Evolutionary conservation across 2,888 invertebrate species (phyloP).

Genomic region (Fragum fragum): DNA sequence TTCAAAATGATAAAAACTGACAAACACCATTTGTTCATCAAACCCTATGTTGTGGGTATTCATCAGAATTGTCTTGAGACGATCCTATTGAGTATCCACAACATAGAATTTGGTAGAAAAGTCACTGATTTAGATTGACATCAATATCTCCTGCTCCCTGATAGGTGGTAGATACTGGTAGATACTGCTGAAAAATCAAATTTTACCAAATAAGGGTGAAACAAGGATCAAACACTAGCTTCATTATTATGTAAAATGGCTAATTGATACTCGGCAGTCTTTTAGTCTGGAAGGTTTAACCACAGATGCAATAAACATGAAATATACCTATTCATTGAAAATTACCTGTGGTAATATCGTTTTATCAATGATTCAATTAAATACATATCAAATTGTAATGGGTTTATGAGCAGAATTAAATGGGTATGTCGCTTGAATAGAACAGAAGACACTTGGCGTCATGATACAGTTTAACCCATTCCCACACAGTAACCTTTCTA

Average conservation of each 20-base stretch:
- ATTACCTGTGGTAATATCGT: slow-evolving; percentile 6
- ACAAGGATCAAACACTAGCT: background rate
- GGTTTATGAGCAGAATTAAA: slow-evolving; percentile 7
- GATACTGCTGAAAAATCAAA: no score
- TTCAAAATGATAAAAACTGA: no score
- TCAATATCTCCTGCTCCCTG: no score
- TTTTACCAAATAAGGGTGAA: no score
- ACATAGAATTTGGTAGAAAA: no score
- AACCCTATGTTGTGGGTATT: no score
- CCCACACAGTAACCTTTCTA: no score
- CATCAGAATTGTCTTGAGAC: no score
- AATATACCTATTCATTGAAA: background rate
- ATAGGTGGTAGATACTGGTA: no score
- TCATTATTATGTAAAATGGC: background rate
- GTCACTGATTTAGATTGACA: no score
- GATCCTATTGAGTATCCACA: no score
- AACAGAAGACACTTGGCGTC: slow-evolving; percentile 1
- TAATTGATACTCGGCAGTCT: slow-evolving; percentile 16
- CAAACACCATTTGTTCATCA: no score
- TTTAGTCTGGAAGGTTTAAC: background rate
- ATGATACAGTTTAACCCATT: slow-evolving; percentile 1
- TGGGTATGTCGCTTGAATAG: background rate
- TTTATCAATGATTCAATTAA: slow-evolving; percentile 21
- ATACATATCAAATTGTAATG: slow-evolving; percentile 22
- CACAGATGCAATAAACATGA: slow-evolving; percentile 11